Evolutionary conservation across 2,888 invertebrate species (phyloP), one percentile per base, ranked within the genome.

Genomic region (Venusia cambrica): DNA sequence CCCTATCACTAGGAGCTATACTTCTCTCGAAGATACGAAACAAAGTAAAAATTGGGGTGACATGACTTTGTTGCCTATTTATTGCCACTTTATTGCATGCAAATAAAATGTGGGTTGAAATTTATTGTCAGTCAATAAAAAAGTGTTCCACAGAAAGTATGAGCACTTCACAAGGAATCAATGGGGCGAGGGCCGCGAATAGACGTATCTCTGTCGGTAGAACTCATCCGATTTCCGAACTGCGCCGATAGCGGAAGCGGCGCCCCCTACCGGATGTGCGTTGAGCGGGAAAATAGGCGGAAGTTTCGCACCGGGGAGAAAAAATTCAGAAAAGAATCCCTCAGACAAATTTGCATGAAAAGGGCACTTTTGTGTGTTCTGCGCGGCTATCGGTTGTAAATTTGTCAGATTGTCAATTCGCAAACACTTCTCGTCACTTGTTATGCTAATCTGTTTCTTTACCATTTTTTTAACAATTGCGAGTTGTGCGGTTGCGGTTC

Each of bases 281-380:
- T 67, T 70, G 78, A 81, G 77, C 84, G 83, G 75, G 84, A 87
- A 85, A 87, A 85, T 80, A 79, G 78, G 75, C 84, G 87, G 85
- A 85, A 85, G 83, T 79, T 73, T 74, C 73, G 59, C 65, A 51
- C 71, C 68, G 62, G 65, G 61, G 63, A 61, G 65, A 76, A 77
- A 76, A 77, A 75, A 72, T 60, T 58, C 57, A 56, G 58, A 65
- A 77, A 77, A 76, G 75, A 77, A 77, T 65, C 65, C 68, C 66
- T 51, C 58, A 59, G 73, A 70, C 71, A 76, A 78, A 87, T 85
- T 87, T 85, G 78, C 84, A 85, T 85, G 75, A 77, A 83, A 79
- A 73, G 49, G 81, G 75, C 77, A 75, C 77, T 80, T 76, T 79
- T 77, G 78, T 75, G 71, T 72, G 62, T 65, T 72, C 68, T 73